Evolutionary conservation across 2,113 vertebrate genomes (phyloP).

Genomic region (Stegostoma tigrinum): DNA sequence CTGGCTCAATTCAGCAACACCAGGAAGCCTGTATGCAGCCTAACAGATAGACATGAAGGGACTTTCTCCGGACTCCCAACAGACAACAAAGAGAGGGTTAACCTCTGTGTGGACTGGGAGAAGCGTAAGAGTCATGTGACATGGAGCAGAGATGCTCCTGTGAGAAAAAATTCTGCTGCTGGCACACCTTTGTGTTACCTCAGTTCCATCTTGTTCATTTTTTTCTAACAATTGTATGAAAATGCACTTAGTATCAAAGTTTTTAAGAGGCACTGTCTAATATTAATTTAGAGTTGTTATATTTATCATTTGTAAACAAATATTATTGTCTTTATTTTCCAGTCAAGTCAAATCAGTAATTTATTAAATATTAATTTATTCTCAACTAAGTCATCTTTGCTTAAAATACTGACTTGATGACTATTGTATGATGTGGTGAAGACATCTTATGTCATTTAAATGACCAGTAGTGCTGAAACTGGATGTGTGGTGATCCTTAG

Average conservation of each 20-base stretch:
- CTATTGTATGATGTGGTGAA: neutral
- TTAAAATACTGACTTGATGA: neutral
- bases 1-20: neutral
- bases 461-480: neutral
- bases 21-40: neutral
- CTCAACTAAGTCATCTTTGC: neutral
- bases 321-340: neutral
- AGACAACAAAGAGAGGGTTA: neutral
- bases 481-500: neutral
- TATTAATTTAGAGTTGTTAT: neutral
- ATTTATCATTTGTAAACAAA: neutral
- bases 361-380: neutral
- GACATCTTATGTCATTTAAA: neutral
- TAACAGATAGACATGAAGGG: neutral
- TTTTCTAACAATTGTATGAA: neutral
- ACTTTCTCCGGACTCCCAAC: neutral
- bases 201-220: too few species aligned
- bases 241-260: neutral
- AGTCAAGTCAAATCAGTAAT: neutral
- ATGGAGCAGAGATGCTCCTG: neutral
- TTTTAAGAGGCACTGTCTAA: neutral
- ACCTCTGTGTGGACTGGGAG: neutral
- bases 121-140: neutral
- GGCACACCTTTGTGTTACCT: neutral
- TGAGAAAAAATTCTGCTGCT: neutral